Evolutionary conservation across 2,113 vertebrate species (phyloP), one percentile per base, ranked within the genome.

Genomic region (Phalacrocorax pelagicus): DNA sequence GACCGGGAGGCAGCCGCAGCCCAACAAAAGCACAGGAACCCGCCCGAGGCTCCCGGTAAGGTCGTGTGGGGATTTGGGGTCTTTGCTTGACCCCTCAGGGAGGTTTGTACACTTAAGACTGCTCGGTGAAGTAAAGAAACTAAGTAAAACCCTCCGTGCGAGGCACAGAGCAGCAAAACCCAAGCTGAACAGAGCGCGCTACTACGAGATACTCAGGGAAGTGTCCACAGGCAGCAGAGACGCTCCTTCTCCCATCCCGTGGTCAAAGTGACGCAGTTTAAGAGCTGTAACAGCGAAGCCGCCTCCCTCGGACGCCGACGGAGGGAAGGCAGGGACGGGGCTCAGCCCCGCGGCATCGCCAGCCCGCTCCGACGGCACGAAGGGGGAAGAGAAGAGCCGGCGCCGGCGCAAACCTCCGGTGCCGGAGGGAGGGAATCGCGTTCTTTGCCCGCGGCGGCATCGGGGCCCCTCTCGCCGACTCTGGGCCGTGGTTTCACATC

Each of bases 291-390:
- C 17, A 49, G 65, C 4, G 4, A 47, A 66, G 66, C 47, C 36
- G 3, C 11, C 63, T 27, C 7, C 32, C 36, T 23, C 13, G 4
- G 66, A 32, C 5, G 2, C 40, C 3, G 4, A 26, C 1, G 3
- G n/a, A 8, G 23, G n/a, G 59, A 22, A 8, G 36, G 52, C 65
- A 21, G 34, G 55, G 81, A 29, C 5, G 15, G 12, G 24, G 27
- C 57, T 26, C 47, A 12, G 49, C 40, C 47, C 82, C 4, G 4
- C 2, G 4, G 51, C 61, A 6, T 20, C 10, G 4, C 57, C 65
- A 21, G 30, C n/a, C 47, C 6, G 2, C 65, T 29, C 73, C 23
- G 2, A 52, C 2, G 0, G 47, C 62, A 16, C 5, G 1, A 5
- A 12, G 26, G 42, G 66, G 24, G 38, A 8, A 8, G 38, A 12